Conservation (phyloP, 2,113 vertebrate genomes). For the Dasyornis broadbenti region DNA sequence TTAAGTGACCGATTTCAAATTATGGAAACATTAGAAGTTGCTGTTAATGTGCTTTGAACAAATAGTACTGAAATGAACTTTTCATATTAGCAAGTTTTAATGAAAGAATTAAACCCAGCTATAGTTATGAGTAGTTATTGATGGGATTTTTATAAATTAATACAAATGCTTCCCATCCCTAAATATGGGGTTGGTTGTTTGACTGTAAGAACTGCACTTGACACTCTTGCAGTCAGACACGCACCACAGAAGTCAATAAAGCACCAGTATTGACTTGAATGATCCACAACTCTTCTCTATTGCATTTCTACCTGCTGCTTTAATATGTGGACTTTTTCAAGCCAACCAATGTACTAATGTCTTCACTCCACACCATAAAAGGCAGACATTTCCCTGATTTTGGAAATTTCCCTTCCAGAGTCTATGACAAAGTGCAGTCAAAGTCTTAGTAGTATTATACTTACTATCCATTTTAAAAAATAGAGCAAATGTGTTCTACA, state of each 20-base stretch:
- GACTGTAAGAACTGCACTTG: not conserved
- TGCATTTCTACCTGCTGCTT: not conserved
- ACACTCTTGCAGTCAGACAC: not conserved
- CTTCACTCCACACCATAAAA: not conserved
- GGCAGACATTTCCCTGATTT: not conserved
- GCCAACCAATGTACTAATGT: fast-evolving
- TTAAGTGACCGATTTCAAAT: not conserved
- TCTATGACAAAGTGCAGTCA: not conserved
- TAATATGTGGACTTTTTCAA: not conserved
- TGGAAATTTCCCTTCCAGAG: not conserved
- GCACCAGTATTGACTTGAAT: fast-evolving
- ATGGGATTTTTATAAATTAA: not conserved
- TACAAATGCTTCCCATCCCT: not conserved
- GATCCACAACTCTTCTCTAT: not conserved
- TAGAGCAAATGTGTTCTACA: not conserved
- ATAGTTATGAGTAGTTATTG: not conserved
- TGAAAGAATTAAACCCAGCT: not conserved
- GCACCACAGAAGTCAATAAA: not conserved
- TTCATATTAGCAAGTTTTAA: not conserved
- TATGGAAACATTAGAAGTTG: not conserved
- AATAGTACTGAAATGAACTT: not conserved
- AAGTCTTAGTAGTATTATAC: not conserved
- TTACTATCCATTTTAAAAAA: not conserved
- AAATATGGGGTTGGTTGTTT: not conserved
- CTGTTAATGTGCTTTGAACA: not conserved